A percentile compares a stretch with the other conserved stretches of the same genome.
phyloP scores from a whole-genome alignment of 1,140 invertebrate genomes.

The Notospermus geniculatus region DNA sequence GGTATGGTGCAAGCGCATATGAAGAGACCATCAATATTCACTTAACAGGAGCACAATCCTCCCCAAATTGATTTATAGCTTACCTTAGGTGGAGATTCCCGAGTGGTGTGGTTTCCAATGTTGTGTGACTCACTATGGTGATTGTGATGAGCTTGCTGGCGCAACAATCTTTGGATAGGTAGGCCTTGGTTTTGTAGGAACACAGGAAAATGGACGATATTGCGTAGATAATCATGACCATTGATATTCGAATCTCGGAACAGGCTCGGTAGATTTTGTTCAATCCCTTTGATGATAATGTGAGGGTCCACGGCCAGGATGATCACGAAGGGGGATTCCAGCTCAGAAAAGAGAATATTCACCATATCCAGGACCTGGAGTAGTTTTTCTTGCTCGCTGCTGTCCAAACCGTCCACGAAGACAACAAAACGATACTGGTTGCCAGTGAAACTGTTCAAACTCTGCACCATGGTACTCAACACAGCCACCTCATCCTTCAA shows the following conservation, averaged over 20 bases:
- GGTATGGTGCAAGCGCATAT: too few relatives aligned
- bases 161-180: conserved; percentile 33
- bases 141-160: background rate
- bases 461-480: conserved; percentile 55
- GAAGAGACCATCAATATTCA: too few relatives aligned
- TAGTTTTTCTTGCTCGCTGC: conserved; percentile 96
- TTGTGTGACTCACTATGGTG: background rate
- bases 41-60: too few relatives aligned
- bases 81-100: conserved; percentile 10
- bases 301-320: conserved; percentile 95
- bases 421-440: conserved; percentile 92
- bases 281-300: conserved; percentile 94
- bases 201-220: conserved; percentile 96
- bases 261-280: conserved; percentile 74
- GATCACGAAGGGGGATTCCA: conserved; percentile 87
- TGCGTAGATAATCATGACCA: conserved; percentile 90
- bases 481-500: conserved; percentile 49
- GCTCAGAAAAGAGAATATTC: conserved; percentile 89
- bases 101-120: background rate
- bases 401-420: conserved; percentile 95
- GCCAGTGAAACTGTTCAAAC: conserved; percentile 84
- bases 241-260: conserved; percentile 67
- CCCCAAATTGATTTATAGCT: background rate
- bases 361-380: conserved; percentile 81
- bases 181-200: conserved; percentile 95